These are phyloP conservation scores for Diachasmimorpha longicaudata DNA, from an alignment of 1,140 invertebrate genomes.

Conservation along the genomic window DNA sequence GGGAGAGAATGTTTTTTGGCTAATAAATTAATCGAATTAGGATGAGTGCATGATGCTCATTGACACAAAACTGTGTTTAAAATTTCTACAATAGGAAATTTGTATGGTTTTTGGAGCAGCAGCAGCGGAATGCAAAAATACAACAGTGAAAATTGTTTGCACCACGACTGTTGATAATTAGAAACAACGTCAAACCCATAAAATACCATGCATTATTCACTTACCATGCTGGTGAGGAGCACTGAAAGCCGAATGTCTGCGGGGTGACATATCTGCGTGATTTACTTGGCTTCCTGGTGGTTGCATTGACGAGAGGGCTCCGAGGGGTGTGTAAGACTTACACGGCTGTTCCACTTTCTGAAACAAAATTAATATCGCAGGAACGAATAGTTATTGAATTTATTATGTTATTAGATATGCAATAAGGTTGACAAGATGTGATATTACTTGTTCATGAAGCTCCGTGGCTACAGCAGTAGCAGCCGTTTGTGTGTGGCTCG, in stretches of 20 bases:
- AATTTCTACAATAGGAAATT: too few species aligned
- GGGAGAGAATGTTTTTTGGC: conserved; percentile 24
- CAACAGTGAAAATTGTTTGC: too few species aligned
- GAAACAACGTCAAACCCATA: not conserved
- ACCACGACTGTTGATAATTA: too few species aligned
- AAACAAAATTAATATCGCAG: conserved; percentile 20
- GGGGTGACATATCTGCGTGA: conserved; percentile 61
- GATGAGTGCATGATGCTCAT: not conserved
- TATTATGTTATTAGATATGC: not conserved
- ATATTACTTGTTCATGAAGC: conserved; percentile 61
- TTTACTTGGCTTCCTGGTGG: conserved; percentile 70
- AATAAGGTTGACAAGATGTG: not conserved
- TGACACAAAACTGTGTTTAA: not conserved
- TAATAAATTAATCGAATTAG: conserved; percentile 20
- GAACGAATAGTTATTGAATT: conserved; percentile 7
- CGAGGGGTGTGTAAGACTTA: conserved; percentile 79
- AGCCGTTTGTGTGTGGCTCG: conserved; percentile 79
- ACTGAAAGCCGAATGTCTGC: conserved; percentile 60
- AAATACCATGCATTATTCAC: conserved; percentile 28
- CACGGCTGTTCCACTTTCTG: conserved; percentile 60
- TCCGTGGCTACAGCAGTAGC: conserved; percentile 76
- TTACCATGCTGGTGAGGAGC: conserved; percentile 62
- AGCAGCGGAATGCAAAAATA: too few species aligned
- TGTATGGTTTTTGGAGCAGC: too few species aligned
- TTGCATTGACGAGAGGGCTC: conserved; percentile 86